Percentiles rank a stretch among this genome's conserved stretches.
Conservation (phyloP, 2,797 vertebrate genomes). For the Gadopsis bispinosus region DNA sequence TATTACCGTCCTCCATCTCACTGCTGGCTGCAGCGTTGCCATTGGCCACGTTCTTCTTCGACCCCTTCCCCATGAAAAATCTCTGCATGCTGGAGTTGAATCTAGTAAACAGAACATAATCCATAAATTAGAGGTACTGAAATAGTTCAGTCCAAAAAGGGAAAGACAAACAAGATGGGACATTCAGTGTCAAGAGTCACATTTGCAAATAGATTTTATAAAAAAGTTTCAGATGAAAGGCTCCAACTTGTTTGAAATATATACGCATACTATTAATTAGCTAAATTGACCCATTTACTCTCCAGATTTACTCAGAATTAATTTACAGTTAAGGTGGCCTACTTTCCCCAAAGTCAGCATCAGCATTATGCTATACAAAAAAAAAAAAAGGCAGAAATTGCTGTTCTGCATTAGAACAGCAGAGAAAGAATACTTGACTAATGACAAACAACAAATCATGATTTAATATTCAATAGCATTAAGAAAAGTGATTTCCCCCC, state of each 20-base stretch:
- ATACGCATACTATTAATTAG: slow-evolving; percentile 23
- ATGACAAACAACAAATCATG: neutral
- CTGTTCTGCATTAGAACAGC: neutral
- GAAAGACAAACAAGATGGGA: neutral
- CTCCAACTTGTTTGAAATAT: slow-evolving; percentile 30
- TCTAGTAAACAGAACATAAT: slow-evolving; percentile 75
- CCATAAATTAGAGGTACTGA: slow-evolving; percentile 37
- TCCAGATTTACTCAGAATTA: slow-evolving; percentile 5
- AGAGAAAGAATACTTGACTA: neutral
- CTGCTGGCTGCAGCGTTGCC: slow-evolving; percentile 91
- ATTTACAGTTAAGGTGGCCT: slow-evolving; percentile 32
- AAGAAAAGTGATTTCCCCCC: neutral
- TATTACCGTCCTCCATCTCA: slow-evolving; percentile 98
- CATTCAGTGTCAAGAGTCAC: slow-evolving; percentile 15
- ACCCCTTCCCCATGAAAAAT: slow-evolving; percentile 87
- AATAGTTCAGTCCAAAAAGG: slow-evolving; percentile 2
- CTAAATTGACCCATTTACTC: slow-evolving; percentile 15
- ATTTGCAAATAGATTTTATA: slow-evolving; percentile 26
- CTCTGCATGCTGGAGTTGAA: slow-evolving; percentile 93
- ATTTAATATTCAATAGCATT: neutral
- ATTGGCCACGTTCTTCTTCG: slow-evolving; percentile 91
- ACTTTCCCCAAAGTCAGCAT: slow-evolving; percentile 33
- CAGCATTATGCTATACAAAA: neutral
- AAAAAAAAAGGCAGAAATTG: slow-evolving; percentile 16
- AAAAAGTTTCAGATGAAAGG: slow-evolving; percentile 44